These are phyloP conservation scores for Heliconius himera DNA, from an alignment of 1,140 invertebrate species.

Conservation along the genomic window DNA sequence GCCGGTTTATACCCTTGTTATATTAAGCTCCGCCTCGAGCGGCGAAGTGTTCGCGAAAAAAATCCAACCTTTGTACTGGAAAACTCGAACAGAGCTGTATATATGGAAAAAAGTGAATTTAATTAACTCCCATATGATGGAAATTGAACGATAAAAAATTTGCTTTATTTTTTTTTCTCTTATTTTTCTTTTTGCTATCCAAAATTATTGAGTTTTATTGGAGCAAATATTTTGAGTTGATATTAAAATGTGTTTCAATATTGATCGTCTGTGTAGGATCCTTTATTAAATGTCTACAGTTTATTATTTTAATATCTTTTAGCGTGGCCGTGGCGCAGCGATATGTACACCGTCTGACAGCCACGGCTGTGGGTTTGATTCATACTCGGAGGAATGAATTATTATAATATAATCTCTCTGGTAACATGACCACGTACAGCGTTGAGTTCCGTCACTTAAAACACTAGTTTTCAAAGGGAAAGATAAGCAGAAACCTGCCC, in stretches of 20 bases:
- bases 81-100: constrained; percentile 16
- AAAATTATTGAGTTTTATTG: constrained; percentile 13
- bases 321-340: too few species aligned
- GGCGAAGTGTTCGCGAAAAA: constrained; percentile 53
- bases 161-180: not conserved
- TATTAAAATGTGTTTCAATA: not conserved
- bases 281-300: too few species aligned
- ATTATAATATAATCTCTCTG: not conserved
- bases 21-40: constrained; percentile 48
- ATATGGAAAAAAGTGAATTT: constrained; percentile 59
- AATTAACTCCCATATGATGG: constrained; percentile 56
- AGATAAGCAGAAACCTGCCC: too few species aligned
- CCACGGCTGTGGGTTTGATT: not conserved
- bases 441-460: too few species aligned
- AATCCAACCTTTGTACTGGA: constrained; percentile 45
- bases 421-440: too few species aligned
- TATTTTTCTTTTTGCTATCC: not conserved
- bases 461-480: too few species aligned
- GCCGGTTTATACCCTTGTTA: constrained; percentile 39
- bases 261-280: not conserved
- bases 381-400: not conserved
- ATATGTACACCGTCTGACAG: too few species aligned
- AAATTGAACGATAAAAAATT: constrained; percentile 42
- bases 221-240: not conserved
- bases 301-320: too few species aligned